phyloP scores from a whole-genome alignment of 2,888 invertebrate species.

The Tenthredo distinguenda region DNA sequence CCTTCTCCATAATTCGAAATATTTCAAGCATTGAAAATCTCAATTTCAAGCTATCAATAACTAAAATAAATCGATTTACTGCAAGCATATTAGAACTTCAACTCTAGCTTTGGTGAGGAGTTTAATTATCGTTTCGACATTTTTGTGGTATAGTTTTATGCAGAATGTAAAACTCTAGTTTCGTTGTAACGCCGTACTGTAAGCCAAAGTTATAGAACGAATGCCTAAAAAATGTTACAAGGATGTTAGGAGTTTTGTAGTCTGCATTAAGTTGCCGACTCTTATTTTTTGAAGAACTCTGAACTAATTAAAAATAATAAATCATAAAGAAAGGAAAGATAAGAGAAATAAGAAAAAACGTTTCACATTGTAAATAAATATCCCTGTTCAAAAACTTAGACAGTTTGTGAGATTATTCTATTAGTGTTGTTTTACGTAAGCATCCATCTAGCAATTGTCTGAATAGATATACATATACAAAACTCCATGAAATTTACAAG shows the following conservation, averaged over 20 bases:
- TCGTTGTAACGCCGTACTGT: conserved; percentile 11
- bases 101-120: not conserved
- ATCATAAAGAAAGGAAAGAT: not conserved
- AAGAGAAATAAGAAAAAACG: conserved; percentile 32
- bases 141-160: conserved; percentile 29
- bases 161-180: conserved; percentile 18
- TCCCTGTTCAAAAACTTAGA: conserved; percentile 45
- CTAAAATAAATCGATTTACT: not conserved
- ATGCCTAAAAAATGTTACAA: conserved; percentile 9
- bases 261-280: conserved; percentile 38
- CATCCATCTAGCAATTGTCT: conserved; percentile 43
- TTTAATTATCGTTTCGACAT: conserved; percentile 23
- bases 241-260: not conserved
- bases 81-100: not conserved
- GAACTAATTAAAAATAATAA: conserved; percentile 19
- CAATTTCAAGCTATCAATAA: not conserved
- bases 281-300: conserved; percentile 27
- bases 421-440: conserved; percentile 52
- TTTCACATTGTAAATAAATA: conserved; percentile 51
- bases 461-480: conserved; percentile 35
- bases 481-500: conserved; percentile 38
- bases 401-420: conserved; percentile 49
- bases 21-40: not conserved
- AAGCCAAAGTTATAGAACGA: conserved; percentile 14
- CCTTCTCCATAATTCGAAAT: not conserved